Evolutionary conservation across 2,113 vertebrate species (phyloP), one percentile per base, ranked within the genome.

Genomic region (Cebidichthys violaceus): DNA sequence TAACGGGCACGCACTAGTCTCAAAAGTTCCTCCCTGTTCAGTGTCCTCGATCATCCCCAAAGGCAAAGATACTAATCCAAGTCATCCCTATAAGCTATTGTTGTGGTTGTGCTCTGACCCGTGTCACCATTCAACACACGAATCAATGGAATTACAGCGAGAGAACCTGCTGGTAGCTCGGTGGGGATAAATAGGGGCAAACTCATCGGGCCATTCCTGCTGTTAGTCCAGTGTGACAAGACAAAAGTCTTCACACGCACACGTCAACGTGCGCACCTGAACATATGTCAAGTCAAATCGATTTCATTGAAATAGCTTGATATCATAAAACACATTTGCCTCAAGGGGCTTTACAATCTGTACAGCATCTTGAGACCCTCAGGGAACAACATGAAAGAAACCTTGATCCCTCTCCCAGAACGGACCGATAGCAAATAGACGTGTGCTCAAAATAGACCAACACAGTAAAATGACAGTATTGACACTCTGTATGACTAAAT

Each of bases 91-190:
- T 24, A 31, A 55, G 14, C n/a, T 60, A 1, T 22, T 37, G 20
- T 76, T 66, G 78, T n/a, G 43, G n/a, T 45, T 45, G 20, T 9
- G 83, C 29, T 70, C 20, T 54, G 61, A 60, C 55, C 62, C 55
- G 35, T 35, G 43, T 71, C 55, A 37, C n/a, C 54, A 29, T 65
- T 72, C 50, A 78, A 76, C 47, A 60, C 78, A 85, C 35, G 27
- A 65, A 81, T 87, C 70, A 64, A 82, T 76, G 14, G 43, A 52
- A 13, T 22, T 14, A 43, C 66, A 68, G 43, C 14, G 22, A 41
- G 78, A 67, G 59, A n/a, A 61, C 33, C 61, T 59, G 75, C 82
- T 68, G 79, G n/a, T 9, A 22, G 76, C 83, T 68, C 76, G 57
- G 31, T 4, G 18, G 69, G 64, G 37, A 54, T 75, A 43, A 72